Evolutionary conservation across 1,140 invertebrate species (phyloP).

Genomic region (Neotoxoptera formosana): DNA sequence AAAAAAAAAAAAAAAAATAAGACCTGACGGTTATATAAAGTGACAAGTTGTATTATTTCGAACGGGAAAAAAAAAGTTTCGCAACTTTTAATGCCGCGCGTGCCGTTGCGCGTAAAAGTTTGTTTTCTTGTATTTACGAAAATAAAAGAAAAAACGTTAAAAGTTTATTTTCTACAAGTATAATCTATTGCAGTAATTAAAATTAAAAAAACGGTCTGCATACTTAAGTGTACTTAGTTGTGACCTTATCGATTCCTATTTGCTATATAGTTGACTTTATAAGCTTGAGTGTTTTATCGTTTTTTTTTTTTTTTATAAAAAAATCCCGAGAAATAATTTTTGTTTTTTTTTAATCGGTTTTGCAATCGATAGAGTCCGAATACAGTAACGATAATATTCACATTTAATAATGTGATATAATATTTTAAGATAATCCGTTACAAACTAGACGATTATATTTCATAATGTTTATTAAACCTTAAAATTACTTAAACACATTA

Average conservation of each 20-base stretch:
- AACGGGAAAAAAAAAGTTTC: not conserved
- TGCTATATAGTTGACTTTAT: not conserved
- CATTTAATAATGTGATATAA: not conserved
- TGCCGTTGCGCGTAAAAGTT: not conserved
- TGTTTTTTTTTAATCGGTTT: not conserved
- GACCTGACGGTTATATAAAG: not conserved
- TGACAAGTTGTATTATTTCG: conserved; percentile 12
- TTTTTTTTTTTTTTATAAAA: not conserved
- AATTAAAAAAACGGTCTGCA: not conserved
- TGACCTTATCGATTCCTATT: not conserved
- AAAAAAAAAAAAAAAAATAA: not conserved
- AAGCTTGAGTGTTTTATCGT: not conserved
- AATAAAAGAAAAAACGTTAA: not conserved
- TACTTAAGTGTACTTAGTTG: not conserved
- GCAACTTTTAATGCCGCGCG: not conserved
- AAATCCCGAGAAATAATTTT: not conserved
- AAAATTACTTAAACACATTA: not conserved
- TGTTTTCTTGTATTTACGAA: not conserved
- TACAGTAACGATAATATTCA: not conserved
- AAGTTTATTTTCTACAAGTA: not conserved
- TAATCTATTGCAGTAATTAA: not conserved
- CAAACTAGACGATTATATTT: not conserved
- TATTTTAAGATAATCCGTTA: not conserved
- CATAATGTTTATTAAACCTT: no score
- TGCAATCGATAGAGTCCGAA: not conserved